Evolutionary conservation across 2,113 vertebrate genomes (phyloP), one percentile per base, ranked within the genome.

Genomic region (Haemorhous mexicanus): DNA sequence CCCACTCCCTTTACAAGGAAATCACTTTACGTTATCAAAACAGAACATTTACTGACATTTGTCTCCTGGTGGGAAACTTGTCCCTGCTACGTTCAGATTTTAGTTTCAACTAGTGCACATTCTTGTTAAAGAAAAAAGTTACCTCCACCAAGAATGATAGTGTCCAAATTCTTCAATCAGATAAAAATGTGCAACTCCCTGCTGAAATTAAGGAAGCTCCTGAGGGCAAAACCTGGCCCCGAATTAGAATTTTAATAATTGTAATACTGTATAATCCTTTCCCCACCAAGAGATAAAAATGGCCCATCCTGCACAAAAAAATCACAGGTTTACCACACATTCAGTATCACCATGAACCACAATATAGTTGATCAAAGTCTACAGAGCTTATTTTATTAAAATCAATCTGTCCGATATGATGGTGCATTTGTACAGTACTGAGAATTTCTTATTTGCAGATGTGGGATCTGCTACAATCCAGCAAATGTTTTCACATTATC

Each of bases 231-330:
- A 78, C 81, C 75, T 87, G 89, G 35, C 81, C 78, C 67, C 75
- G 93, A 69, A 88, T 93, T 94, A 95, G 74, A 93, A 93, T 87
- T 96, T 91, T 90, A 94, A 82, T 94, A 95, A 80, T 84, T 93
- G 44, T 47, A 93, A 69, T 90, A 84, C 47, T 81, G 55, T 77
- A 53, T 84, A 84, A 78, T 95, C 64, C 49, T 43, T 89, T 92
- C 39, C 43, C 73, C 90, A 91, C 80, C 79, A 92, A 93, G 47
- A 96, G 76, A 63, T 32, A 94, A 64, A 70, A 95, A 81, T 81
- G 85, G 67, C 56, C 59, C 39, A 69, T 90, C 83, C 90, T 74
- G 72, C 76, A 90, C 41, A 88, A 74, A n/a, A 37, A 73, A 90
- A 81, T 69, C 92, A 82, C 53, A 94, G 69, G 46, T 27, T 84